A percentile compares a stretch with the other conserved stretches of the same genome.
Evolutionary conservation across 2,113 vertebrate species (phyloP).

Genomic region (Pica pica): DNA sequence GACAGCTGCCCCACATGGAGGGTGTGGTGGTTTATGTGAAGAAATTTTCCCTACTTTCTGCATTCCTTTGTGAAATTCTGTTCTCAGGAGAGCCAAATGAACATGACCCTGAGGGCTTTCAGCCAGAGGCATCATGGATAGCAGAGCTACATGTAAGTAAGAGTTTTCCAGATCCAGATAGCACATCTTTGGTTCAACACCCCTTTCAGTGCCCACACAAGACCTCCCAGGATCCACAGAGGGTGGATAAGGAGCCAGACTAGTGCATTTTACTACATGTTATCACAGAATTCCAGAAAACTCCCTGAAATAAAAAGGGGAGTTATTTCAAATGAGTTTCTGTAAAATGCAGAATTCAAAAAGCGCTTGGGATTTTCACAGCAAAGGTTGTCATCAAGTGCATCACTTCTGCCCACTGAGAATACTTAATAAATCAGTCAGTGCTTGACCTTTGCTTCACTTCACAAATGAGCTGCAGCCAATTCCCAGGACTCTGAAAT

Average conservation of each 20-base stretch:
- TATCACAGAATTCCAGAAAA: neutral
- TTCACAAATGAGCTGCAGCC: neutral
- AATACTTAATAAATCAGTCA: neutral
- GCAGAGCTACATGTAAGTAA: fast-evolving
- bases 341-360: neutral
- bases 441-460: neutral
- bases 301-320: neutral
- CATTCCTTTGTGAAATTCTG: neutral
- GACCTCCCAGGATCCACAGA: neutral
- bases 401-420: neutral
- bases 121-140: neutral
- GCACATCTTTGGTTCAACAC: neutral
- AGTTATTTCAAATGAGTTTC: neutral
- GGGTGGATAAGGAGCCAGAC: neutral
- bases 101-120: neutral
- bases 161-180: neutral
- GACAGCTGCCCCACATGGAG: neutral
- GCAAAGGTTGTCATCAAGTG: neutral
- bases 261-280: neutral
- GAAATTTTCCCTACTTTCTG: neutral
- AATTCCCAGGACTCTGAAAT: neutral
- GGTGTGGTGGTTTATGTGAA: neutral
- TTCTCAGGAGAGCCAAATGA: neutral
- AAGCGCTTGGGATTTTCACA: neutral
- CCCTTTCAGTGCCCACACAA: neutral